Percentiles rank a stretch among this genome's conserved stretches.
phyloP scores from a whole-genome alignment of 2,888 invertebrate genomes.

The Eupelmus urozonus region DNA sequence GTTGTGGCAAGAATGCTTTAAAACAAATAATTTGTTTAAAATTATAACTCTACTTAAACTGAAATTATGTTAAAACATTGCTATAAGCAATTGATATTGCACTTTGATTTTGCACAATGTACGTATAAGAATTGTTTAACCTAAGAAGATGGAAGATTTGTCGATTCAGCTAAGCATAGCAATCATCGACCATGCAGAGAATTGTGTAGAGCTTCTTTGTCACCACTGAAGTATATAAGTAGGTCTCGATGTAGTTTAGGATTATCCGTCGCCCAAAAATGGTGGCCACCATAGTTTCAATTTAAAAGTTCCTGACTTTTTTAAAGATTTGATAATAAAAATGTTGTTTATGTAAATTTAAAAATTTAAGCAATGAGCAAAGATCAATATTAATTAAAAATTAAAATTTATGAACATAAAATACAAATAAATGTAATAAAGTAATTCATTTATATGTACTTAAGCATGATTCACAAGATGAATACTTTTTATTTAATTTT shows the following conservation, averaged over 20 bases:
- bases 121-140: slow-evolving; percentile 8
- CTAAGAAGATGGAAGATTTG: slow-evolving; percentile 38
- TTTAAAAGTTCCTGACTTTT: slow-evolving; percentile 33
- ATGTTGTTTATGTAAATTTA: no score
- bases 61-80: no score
- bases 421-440: no score
- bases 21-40: slow-evolving; percentile 11
- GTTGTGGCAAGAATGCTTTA: slow-evolving; percentile 28
- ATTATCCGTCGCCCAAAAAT: slow-evolving; percentile 53
- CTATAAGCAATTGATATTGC: slow-evolving; percentile 17
- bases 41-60: no score
- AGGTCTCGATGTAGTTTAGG: slow-evolving; percentile 46
- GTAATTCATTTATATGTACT: no score
- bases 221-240: slow-evolving; percentile 44
- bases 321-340: no score
- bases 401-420: no score
- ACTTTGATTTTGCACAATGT: slow-evolving; percentile 22
- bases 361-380: no score
- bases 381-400: no score
- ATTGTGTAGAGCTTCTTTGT: slow-evolving; percentile 49
- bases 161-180: slow-evolving; percentile 6
- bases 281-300: slow-evolving; percentile 44
- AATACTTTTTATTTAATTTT: no score
- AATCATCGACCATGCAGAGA: slow-evolving; percentile 1
- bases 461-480: no score